Evolutionary conservation across 2,888 invertebrate species (phyloP).

Genomic region (Iphiclides podalirius): DNA sequence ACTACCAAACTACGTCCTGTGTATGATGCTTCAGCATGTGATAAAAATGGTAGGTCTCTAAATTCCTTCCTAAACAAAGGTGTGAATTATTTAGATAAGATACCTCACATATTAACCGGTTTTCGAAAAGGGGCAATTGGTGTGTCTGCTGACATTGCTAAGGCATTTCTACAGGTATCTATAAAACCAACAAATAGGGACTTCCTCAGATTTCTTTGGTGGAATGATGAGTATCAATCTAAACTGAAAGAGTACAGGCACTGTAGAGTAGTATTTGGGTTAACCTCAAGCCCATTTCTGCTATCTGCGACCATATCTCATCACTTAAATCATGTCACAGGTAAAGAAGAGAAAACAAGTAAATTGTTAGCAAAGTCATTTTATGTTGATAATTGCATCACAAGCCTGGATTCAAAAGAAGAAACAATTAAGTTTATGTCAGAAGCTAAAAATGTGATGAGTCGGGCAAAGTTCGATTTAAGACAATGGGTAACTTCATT

Average conservation of each 20-base stretch:
- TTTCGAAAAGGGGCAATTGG: background rate
- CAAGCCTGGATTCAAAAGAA: background rate
- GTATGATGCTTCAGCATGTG: background rate
- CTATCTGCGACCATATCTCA: background rate
- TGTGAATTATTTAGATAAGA: background rate
- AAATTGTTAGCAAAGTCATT: background rate
- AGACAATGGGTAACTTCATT: too few relatives aligned
- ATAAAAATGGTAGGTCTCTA: background rate
- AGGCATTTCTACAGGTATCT: background rate
- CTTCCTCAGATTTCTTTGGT: background rate
- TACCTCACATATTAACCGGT: background rate
- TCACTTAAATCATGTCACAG: background rate
- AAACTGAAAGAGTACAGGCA: background rate
- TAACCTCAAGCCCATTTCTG: background rate
- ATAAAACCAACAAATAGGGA: background rate
- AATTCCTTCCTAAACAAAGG: background rate
- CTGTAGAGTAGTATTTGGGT: background rate
- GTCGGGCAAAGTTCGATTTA: background rate
- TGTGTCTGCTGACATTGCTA: background rate
- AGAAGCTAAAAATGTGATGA: background rate
- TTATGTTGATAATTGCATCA: background rate
- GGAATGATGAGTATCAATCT: background rate
- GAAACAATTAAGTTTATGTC: background rate
- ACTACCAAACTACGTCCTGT: background rate
- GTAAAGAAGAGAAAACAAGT: background rate